Conservation (phyloP, 2,888 invertebrate species). For the Bugulina stolonifera region DNA sequence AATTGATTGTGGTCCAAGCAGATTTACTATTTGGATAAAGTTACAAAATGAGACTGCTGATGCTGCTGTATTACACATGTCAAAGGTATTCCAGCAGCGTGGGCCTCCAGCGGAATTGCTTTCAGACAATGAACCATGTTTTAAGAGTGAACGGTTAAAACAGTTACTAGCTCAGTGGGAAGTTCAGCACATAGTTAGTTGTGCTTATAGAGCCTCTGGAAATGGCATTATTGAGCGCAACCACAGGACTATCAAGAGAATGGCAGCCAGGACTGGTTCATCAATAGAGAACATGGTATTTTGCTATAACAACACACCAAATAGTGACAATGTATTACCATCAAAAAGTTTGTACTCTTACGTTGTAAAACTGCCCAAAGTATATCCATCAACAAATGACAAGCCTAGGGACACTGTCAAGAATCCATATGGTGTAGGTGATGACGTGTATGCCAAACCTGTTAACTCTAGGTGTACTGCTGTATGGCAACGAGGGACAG, state of each 20-base stretch:
- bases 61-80: background rate
- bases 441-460: background rate
- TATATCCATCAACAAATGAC: background rate
- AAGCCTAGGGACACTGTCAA: background rate
- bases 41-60: background rate
- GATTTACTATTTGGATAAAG: background rate
- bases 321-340: background rate
- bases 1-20: background rate
- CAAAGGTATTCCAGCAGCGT: background rate
- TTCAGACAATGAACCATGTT: slow-evolving; percentile 4
- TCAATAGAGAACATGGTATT: background rate
- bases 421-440: background rate
- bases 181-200: background rate
- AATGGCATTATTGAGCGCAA: background rate
- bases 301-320: background rate
- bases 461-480: background rate
- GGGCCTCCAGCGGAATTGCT: background rate
- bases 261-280: background rate
- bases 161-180: background rate
- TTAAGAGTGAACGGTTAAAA: background rate
- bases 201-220: too few relatives aligned
- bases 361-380: background rate
- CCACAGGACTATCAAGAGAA: background rate
- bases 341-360: background rate
- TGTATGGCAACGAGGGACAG: background rate